Base-by-base conservation (phyloP, 2,888 invertebrate genomes). In the Onchidella celtica region DNA sequence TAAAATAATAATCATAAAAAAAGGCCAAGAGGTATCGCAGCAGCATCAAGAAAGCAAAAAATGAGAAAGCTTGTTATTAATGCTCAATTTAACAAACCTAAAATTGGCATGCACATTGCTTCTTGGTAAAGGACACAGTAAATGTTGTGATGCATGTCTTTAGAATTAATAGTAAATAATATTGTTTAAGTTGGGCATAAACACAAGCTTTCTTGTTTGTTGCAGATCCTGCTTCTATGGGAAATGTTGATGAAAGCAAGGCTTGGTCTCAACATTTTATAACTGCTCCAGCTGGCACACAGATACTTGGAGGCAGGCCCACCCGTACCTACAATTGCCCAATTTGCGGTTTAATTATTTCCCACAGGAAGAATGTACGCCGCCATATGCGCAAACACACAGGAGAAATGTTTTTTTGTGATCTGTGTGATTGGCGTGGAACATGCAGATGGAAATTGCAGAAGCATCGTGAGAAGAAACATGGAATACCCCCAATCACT, bases 371-470 rank as follows among this genome's bases (percentile, higher is more conserved):
- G 32, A 83, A 83, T 66, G 59, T 81, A n/a, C 47, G 63, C 2
- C 81, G 83, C 27, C 83, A 83, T 38, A 83, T 83, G 83, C 76
- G 83, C 27, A 83, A 81, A 40, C 83, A 83, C 36, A 83, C 83
- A 21, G 83, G 83, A 17, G 81, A 83, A 63, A 75, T 83, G 81
- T 83, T 81, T 61, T 70, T 63, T 40, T 83, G 83, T 70, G 81
- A 83, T 17, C 38, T 78, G 59, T 83, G 83, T 72, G 81, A 66
- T 36, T 81, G 81, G 79, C 79, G 77, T 29, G 81, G 79, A 21
- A 83, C 81, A 61, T 83, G 83, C 79, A 78, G 78, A 21, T 83
- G 81, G 79, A 81, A 81, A 68, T 69, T 83, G 81, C 73, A 78
- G 32, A 83, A 83, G 47, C 83, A 83, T 76, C 73, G 81, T 2